Evolutionary conservation across 2,888 invertebrate species (phyloP), one percentile per base, ranked within the genome.

Genomic region (Plagodis pulveraria): DNA sequence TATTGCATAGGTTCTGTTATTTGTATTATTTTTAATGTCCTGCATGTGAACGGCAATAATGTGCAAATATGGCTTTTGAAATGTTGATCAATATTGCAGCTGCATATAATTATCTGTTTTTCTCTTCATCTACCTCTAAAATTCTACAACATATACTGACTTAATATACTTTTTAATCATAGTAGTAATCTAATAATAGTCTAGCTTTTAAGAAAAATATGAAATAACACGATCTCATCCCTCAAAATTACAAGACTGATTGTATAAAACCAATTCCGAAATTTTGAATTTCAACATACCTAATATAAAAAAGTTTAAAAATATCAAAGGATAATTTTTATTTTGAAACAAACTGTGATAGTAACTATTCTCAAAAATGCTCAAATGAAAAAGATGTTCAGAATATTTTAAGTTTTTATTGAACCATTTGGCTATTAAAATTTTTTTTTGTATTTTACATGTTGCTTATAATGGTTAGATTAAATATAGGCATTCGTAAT

Each of bases 201-300:
- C 1, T 48, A 54, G 50, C 6, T 35, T 11, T 11, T 33, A 54
- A 35, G 9, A 40, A 44, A 2, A 58, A 49, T 48, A 52, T 48
- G 22, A 50, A 50, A 44, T 6, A 59, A 48, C 51, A 51, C 58
- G 69, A 69, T 69, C 69, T 69, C 69, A 67, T 45, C 41, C 57
- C 56, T 67, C 68, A 62, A 72, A 73, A 66, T 69, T 66, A 64
- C 59, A 73, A 73, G 73, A 73, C 73, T 73, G 73, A 73, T 62
- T 66, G 58, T 67, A 50, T 33, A 61, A 62, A 62, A 50, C 48
- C 55, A 55, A 41, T 56, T 40, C 54, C 50, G 59, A 61, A 65
- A 62, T 65, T 62, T 50, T 60, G 47, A 62, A 65, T 62, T 62
- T 58, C 58, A 59, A 66, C 22, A 40, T 54, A 50, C 41, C 60